Base-by-base conservation (phyloP, 2,113 vertebrate genomes). In the Rhabdornis inornatus region DNA sequence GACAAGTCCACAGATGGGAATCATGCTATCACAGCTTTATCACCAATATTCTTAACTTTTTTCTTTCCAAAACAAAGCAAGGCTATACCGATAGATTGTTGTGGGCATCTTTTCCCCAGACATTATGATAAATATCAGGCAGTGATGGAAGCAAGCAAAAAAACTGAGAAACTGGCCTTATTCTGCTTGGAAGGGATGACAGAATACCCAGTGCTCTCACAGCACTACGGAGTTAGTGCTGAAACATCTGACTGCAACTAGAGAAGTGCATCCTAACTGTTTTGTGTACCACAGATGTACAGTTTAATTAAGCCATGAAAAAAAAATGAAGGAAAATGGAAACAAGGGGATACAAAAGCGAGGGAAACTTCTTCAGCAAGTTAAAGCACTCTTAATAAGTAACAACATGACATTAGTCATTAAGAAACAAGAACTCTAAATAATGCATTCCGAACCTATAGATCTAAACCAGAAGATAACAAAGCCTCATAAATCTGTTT, bases 401-500 rank as follows among this genome's bases (percentile, higher is more conserved):
- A 97, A 97, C 94, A 97, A 97, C 95, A 95, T 90, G 96, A 97
- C 96, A 97, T 96, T 96, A 97, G 97, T 98, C 97, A 98, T 97
- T 97, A 97, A 97, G 97, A 97, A 97, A 97, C 92, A 97, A 97
- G 95, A 97, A 98, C 94, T 97, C 94, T 95, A 98, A 98, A 97
- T 97, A 97, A 96, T 97, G 98, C 89, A 95, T 97, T 97, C 96
- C 85, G 49, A 97, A 95, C 95, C 97, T 97, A 97, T 95, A 98
- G 97, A 98, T 98, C 98, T 98, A 96, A 98, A 98, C 96, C 92
- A 97, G 98, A 96, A 97, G 97, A 98, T 98, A 98, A 98, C 97
- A 98, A 98, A 98, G 97, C 92, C 97, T 98, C 96, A 97, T 97
- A 98, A 98, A 98, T 97, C 98, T 98, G 97, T 98, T 98, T 98